Evolutionary conservation across 2,888 invertebrate species (phyloP).

Genomic region (Anaspis maculata): DNA sequence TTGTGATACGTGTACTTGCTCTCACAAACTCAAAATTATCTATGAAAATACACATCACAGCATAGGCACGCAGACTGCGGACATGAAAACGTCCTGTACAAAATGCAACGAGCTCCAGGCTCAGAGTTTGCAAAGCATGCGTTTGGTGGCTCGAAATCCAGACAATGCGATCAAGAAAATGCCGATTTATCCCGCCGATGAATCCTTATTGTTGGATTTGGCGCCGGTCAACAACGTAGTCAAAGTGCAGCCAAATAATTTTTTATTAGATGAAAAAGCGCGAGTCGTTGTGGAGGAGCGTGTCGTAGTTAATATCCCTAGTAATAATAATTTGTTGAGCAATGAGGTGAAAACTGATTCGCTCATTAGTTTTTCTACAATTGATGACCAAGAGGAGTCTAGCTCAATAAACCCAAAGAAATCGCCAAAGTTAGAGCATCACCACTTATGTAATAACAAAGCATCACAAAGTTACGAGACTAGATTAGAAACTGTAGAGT

Average conservation of each 20-base stretch:
- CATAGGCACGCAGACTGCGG: conserved; percentile 58
- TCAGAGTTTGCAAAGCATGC: conserved; percentile 14
- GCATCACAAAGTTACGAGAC: too few species aligned
- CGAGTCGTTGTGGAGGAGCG: background rate
- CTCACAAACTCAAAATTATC: conserved; percentile 44
- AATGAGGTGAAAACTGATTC: too few species aligned
- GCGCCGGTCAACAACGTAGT: conserved; percentile 25
- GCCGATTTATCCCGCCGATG: conserved; percentile 38
- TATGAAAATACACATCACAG: conserved; percentile 52
- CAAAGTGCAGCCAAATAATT: conserved; percentile 40
- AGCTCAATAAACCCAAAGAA: background rate
- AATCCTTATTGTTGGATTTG: conserved; percentile 30
- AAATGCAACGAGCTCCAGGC: conserved; percentile 48
- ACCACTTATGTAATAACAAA: conserved; percentile 25
- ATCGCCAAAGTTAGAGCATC: conserved; percentile 15
- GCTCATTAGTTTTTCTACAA: too few species aligned
- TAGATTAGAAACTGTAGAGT: too few species aligned
- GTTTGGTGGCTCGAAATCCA: conserved; percentile 18
- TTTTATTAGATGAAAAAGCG: conserved; percentile 27
- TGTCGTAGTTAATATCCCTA: background rate
- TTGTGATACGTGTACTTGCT: conserved; percentile 75
- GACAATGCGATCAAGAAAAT: conserved; percentile 32
- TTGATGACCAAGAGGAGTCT: too few species aligned
- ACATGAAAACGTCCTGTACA: conserved; percentile 47
- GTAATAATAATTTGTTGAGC: too few species aligned